Conservation (phyloP, 2,797 vertebrate species). For the Alcedo atthis region DNA sequence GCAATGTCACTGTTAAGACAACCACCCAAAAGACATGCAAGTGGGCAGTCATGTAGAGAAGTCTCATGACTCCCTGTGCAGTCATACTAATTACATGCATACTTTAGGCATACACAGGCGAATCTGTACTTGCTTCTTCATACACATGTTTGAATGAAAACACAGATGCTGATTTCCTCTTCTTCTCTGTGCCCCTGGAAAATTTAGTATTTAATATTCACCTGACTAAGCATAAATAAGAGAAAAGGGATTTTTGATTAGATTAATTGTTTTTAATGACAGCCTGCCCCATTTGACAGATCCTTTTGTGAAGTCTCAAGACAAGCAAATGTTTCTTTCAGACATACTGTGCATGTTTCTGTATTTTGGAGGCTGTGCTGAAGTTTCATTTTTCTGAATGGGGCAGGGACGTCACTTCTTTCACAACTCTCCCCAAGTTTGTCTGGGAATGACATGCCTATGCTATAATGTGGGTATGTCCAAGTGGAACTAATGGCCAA, state of each 20-base stretch:
- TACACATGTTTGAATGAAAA: neutral
- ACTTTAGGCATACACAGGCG: neutral
- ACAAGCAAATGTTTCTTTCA: neutral
- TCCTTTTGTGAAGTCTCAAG: neutral
- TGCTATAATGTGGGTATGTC: neutral
- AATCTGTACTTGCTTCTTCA: conserved; percentile 32
- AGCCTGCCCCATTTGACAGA: conserved; percentile 49
- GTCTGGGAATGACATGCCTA: neutral
- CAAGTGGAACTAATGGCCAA: neutral
- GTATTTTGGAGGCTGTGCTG: neutral
- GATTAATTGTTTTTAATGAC: conserved; percentile 55
- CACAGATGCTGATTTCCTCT: conserved; percentile 39
- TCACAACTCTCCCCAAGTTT: neutral
- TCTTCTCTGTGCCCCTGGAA: neutral
- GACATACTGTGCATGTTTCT: neutral
- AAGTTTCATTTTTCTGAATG: neutral
- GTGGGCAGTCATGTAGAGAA: neutral
- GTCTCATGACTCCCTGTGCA: neutral
- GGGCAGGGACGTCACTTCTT: neutral
- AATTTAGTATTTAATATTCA: conserved; percentile 35
- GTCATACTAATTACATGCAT: conserved; percentile 22
- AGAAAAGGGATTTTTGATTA: conserved; percentile 40
- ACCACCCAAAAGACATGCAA: neutral
- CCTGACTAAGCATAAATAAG: conserved; percentile 56
- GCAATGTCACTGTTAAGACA: neutral